Evolutionary conservation across 2,113 vertebrate genomes (phyloP).

Genomic region (Salvelinus fontinalis): DNA sequence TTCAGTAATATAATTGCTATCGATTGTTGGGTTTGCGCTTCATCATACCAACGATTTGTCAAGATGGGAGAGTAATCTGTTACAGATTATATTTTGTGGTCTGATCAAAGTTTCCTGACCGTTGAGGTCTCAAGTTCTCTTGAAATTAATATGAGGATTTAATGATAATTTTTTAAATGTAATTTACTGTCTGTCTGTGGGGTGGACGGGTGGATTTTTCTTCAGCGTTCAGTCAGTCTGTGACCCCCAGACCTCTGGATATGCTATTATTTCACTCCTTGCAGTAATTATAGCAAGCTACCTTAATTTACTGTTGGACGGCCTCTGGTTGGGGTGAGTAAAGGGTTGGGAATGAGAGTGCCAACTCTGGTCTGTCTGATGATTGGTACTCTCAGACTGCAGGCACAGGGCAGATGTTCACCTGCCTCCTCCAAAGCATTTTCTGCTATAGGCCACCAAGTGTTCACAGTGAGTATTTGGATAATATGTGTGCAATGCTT

Average conservation of each 20-base stretch:
- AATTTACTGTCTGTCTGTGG: no score
- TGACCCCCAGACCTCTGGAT: no score
- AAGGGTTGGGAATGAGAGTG: conserved; percentile 15
- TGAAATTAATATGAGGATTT: neutral
- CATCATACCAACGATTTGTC: neutral
- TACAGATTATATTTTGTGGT: conserved; percentile 25
- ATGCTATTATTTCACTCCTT: no score
- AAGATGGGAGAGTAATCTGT: no score
- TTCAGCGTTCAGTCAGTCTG: no score
- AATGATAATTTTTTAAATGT: no score
- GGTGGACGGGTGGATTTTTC: no score
- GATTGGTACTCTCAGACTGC: conserved; percentile 15
- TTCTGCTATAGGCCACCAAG: no score
- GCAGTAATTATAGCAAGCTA: no score
- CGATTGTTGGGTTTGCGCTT: conserved; percentile 46
- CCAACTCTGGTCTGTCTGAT: conserved; percentile 22
- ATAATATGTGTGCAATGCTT: no score
- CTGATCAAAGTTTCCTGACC: conserved; percentile 35
- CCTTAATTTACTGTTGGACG: conserved; percentile 2
- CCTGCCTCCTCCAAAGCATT: no score
- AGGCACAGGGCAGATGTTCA: neutral
- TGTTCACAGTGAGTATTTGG: no score
- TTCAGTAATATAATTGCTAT: conserved; percentile 47
- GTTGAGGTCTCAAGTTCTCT: conserved; percentile 31
- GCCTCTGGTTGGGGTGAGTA: conserved; percentile 1